Percentiles rank a stretch among this genome's conserved stretches.
These are phyloP conservation scores for Subanguina moxae DNA, from an alignment of 1,140 invertebrate species.

Conservation along the genomic window DNA sequence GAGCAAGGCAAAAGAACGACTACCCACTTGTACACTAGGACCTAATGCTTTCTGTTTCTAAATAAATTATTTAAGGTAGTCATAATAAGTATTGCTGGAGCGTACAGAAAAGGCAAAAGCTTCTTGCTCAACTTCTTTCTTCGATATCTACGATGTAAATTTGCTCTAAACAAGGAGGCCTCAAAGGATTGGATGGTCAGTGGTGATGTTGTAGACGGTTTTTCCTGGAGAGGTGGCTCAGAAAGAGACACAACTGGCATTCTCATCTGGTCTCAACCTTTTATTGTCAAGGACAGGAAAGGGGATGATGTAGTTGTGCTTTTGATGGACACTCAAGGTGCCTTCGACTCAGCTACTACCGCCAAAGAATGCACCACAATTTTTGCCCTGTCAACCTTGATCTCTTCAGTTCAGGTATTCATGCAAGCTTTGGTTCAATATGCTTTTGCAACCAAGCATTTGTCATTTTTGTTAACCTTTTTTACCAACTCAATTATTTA, in stretches of 20 bases:
- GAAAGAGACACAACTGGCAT: conserved; percentile 65
- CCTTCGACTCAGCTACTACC: conserved; percentile 92
- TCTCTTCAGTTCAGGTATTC: conserved; percentile 65
- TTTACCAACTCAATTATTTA: conserved; percentile 67
- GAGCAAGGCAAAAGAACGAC: too few relatives aligned
- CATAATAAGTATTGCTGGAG: conserved; percentile 87
- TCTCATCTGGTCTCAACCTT: conserved; percentile 65
- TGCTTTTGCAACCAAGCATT: neutral
- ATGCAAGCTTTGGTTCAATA: neutral
- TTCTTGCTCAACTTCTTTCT: conserved; percentile 88
- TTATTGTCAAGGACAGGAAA: conserved; percentile 58
- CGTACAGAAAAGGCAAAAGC: conserved; percentile 93
- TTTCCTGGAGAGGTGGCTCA: conserved; percentile 63
- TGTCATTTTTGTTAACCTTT: neutral
- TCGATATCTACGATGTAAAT: conserved; percentile 68
- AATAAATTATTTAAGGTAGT: conserved; percentile 67
- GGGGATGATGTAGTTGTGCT: conserved; percentile 69
- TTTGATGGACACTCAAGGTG: conserved; percentile 90
- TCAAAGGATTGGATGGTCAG: conserved; percentile 48
- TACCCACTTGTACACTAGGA: neutral
- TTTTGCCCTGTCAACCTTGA: conserved; percentile 65
- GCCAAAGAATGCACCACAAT: conserved; percentile 92
- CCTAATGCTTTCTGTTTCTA: neutral
- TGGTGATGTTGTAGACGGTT: conserved; percentile 60
- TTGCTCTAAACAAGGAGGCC: conserved; percentile 52